Conservation (phyloP, 2,888 invertebrate species). For the Pocota personata region DNA sequence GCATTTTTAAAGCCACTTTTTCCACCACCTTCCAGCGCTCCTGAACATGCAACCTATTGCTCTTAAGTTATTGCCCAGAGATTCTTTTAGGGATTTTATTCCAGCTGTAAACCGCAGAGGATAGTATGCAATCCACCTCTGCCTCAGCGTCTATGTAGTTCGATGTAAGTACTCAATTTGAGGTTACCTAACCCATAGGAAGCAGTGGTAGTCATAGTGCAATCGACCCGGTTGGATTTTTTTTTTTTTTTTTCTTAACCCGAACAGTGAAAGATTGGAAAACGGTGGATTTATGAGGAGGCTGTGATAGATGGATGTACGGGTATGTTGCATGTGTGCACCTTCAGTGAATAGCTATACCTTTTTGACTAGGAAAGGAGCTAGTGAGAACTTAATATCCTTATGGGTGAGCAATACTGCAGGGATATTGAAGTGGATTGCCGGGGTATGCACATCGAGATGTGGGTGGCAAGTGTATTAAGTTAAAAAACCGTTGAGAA, state of each 20-base stretch:
- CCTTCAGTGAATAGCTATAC: slow-evolving; percentile 9
- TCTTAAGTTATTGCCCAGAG: slow-evolving; percentile 70
- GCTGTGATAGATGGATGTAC: slow-evolving; percentile 73
- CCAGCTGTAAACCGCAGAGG: slow-evolving; percentile 55
- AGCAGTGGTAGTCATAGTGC: slow-evolving; percentile 28
- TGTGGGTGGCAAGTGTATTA: slow-evolving; percentile 14
- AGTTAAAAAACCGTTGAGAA: slow-evolving; percentile 43
- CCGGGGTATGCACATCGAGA: slow-evolving; percentile 30
- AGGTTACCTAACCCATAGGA: slow-evolving; percentile 57
- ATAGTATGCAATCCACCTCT: slow-evolving; percentile 35
- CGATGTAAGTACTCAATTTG: slow-evolving; percentile 67
- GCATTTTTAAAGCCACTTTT: slow-evolving; percentile 59
- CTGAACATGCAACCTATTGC: slow-evolving; percentile 65
- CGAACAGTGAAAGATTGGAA: slow-evolving; percentile 66
- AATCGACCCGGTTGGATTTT: slow-evolving; percentile 43
- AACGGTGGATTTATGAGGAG: slow-evolving; percentile 71
- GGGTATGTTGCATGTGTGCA: too few species aligned
- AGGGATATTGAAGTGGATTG: slow-evolving; percentile 72
- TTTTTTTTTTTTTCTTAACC: slow-evolving; percentile 19
- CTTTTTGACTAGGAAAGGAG: slow-evolving; percentile 36
- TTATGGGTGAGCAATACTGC: slow-evolving; percentile 68
- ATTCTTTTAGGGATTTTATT: slow-evolving; percentile 47
- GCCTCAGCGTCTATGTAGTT: slow-evolving; percentile 1
- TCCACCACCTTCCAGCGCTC: background rate
- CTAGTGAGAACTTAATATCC: slow-evolving; percentile 72